Percentiles rank a stretch among this genome's conserved stretches.
phyloP scores from a whole-genome alignment of 2,113 vertebrate species.

The Poeciliopsis occidentalis region DNA sequence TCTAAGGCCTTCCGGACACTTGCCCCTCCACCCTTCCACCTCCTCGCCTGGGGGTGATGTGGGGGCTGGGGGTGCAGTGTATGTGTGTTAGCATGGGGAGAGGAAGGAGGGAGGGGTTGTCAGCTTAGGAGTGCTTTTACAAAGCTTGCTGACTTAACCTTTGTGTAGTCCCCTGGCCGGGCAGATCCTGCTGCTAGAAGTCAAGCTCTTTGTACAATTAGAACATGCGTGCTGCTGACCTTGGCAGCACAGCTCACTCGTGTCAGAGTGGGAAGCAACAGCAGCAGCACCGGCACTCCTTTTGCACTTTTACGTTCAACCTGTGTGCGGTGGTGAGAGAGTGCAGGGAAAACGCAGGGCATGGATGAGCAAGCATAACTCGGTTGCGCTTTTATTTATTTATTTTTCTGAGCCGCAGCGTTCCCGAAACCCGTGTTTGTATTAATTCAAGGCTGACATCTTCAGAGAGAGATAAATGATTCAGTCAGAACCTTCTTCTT shows the following conservation, averaged over 20 bases:
- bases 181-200: conserved; percentile 89
- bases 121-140: conserved; percentile 86
- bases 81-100: conserved; percentile 31
- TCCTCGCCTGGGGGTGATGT: conserved; percentile 1
- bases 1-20: conserved; percentile 63
- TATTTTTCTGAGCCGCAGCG: background rate
- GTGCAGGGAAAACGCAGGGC: background rate
- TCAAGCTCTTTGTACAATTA: conserved; percentile 96
- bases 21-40: conserved; percentile 8
- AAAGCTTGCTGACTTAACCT: conserved; percentile 95
- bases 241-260: conserved; percentile 83
- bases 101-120: conserved; percentile 65
- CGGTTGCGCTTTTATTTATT: no score
- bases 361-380: background rate
- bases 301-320: conserved; percentile 17
- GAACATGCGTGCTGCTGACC: conserved; percentile 91
- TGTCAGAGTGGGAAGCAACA: conserved; percentile 79
- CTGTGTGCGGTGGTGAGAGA: background rate
- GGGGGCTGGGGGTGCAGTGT: conserved; percentile 13
- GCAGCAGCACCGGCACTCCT: conserved; percentile 67
- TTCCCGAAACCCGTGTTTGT: background rate
- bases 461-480: background rate
- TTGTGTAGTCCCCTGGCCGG: conserved; percentile 85
- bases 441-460: background rate
- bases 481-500: background rate